phyloP scores from a whole-genome alignment of 35 echinoderm and acorn worm species.

The Lytechinus pictus region DNA sequence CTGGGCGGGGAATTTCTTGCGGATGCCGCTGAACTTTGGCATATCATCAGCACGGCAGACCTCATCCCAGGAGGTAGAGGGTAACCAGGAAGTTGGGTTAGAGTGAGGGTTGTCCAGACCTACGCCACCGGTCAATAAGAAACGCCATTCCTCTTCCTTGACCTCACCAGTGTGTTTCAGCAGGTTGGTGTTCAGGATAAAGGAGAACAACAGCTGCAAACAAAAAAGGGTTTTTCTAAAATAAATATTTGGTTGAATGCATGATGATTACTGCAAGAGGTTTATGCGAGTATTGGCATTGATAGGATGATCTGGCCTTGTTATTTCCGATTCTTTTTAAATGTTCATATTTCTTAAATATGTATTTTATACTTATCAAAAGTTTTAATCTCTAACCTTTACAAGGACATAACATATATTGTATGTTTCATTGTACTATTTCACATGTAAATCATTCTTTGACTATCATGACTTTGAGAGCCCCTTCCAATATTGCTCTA shows the following conservation, averaged over 20 bases:
- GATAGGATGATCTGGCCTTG: too few species aligned
- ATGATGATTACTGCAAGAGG: too few species aligned
- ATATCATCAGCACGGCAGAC: constrained; percentile 89
- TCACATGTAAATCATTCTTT: not conserved
- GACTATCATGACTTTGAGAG: not conserved
- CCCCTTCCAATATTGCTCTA: not conserved
- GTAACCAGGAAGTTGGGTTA: constrained; percentile 97
- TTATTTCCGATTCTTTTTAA: too few species aligned
- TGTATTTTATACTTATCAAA: too few species aligned
- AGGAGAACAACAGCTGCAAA: constrained; percentile 92
- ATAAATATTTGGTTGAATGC: too few species aligned
- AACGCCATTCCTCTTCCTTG: constrained; percentile 93
- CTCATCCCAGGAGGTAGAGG: constrained; percentile 93
- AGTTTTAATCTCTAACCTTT: too few species aligned
- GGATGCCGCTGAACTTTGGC: constrained; percentile 81
- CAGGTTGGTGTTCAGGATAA: constrained; percentile 88
- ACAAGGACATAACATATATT: too few species aligned
- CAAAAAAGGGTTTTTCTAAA: not conserved
- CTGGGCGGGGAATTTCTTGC: constrained; percentile 98
- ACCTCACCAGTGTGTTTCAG: constrained; percentile 93
- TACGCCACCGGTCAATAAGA: constrained; percentile 94
- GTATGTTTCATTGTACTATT: not conserved
- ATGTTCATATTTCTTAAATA: too few species aligned
- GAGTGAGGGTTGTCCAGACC: constrained; percentile 99
- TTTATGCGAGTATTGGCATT: too few species aligned